phyloP scores from a whole-genome alignment of 2,113 vertebrate species.

The Crotalus horridus region DNA sequence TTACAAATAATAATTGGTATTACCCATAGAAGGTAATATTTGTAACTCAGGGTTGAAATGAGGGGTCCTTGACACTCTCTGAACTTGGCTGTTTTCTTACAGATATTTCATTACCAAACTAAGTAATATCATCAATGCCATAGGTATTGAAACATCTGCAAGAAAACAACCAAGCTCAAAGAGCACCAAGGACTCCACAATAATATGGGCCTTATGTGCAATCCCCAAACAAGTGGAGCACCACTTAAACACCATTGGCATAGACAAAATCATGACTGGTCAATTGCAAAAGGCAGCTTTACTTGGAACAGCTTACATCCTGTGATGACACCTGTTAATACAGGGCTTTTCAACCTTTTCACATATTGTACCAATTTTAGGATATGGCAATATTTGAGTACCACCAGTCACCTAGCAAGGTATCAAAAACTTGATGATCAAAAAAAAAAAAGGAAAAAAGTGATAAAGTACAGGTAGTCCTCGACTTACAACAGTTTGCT shows the following conservation, averaged over 20 bases:
- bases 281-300: neutral
- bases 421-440: too few relatives aligned
- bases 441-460: too few relatives aligned
- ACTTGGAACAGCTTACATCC: neutral
- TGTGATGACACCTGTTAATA: neutral
- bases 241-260: too few relatives aligned
- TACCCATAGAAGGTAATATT: too few relatives aligned
- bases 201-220: neutral
- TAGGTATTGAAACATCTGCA: neutral
- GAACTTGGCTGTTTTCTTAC: neutral
- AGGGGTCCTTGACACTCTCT: neutral
- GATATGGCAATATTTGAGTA: too few relatives aligned
- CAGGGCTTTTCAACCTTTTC: too few relatives aligned
- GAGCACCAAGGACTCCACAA: neutral
- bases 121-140: neutral
- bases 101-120: neutral
- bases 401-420: too few relatives aligned
- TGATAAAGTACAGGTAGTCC: too few relatives aligned
- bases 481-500: too few relatives aligned
- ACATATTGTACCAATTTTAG: too few relatives aligned
- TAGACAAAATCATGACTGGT: neutral
- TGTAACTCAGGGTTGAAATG: neutral
- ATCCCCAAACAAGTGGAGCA: neutral
- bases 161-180: neutral
- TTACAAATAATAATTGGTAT: too few relatives aligned